Conservation (phyloP, 2,888 invertebrate species). For the Molanna angustata region DNA sequence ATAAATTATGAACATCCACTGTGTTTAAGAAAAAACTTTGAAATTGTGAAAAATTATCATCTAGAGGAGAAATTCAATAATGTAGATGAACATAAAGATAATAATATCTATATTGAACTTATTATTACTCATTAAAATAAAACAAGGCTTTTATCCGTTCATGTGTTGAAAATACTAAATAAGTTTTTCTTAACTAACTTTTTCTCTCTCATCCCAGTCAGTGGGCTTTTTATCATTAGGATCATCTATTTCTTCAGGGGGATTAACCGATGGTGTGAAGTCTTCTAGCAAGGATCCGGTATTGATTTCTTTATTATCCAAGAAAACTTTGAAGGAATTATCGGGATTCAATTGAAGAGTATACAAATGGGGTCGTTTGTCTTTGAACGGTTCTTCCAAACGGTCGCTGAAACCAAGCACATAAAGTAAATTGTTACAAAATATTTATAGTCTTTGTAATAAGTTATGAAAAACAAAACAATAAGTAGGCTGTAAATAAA, state of each 20-base stretch:
- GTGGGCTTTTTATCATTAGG: constrained; percentile 80
- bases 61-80: no score
- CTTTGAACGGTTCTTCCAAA: constrained; percentile 83
- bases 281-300: constrained; percentile 85
- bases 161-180: background rate
- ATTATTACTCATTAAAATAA: background rate
- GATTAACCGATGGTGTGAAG: constrained; percentile 92
- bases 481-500: no score
- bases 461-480: no score
- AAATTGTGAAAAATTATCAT: no score
- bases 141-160: background rate
- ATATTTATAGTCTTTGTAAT: no score
- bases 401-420: constrained; percentile 59
- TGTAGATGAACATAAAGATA: no score
- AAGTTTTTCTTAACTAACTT: constrained; percentile 38
- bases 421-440: no score
- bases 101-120: constrained; percentile 1
- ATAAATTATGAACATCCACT: no score
- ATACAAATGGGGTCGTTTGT: constrained; percentile 89
- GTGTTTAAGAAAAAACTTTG: no score
- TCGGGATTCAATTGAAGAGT: constrained; percentile 76
- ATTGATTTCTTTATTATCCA: constrained; percentile 83
- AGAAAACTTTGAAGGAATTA: constrained; percentile 72
- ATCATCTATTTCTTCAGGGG: constrained; percentile 91
- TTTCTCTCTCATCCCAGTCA: constrained; percentile 96